Evolutionary conservation across 2,888 invertebrate species (phyloP), one percentile per base, ranked within the genome.

Genomic region (Chorisops tibialis): DNA sequence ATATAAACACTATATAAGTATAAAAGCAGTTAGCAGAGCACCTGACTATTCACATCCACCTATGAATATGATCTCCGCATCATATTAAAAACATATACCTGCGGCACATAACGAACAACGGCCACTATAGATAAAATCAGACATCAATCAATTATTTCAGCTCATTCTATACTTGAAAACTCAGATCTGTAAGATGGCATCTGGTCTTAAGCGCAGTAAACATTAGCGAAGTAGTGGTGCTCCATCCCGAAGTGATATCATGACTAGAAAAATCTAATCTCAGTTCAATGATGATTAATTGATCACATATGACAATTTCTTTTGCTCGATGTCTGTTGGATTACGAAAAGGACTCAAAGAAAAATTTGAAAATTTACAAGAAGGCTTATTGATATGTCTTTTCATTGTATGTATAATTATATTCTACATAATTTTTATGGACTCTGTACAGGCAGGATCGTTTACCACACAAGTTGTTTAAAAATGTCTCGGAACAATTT

Each of bases 251-350:
- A 38, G 11, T 49, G 12, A 59, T 18, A 47, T 22, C 47, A 38
- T 47, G 35, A 14, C 39, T 24, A 37, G 21, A 18, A 30, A 48
- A 18, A 59, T 59, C 59, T 59, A 59, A 59, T 59, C 59, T 49
- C 16, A 18, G 21, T 38, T 37, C 47, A 47, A 61, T 51, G 50
- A 61, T 61, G 61, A 61, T 61, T 61, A 61, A 61, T 61, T 50
- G 50, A 61, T 45, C 52, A 21, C 45, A 51, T 61, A 61, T 61
- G 61, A 61, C 61, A 61, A 61, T 61, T 52, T 61, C 45, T 51
- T 61, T 12, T 43, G 41, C 21, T 18, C 11, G 45, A 11, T 19
- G 16, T 45, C 21, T 14, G 16, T 4, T 45, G 18, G 18, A 19
- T 21, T 45, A 11, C 11, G 45, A 45, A 45, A 16, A 21, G 21